phyloP scores from a whole-genome alignment of 2,113 vertebrate genomes.

The Onychorhynchus coronatus region DNA sequence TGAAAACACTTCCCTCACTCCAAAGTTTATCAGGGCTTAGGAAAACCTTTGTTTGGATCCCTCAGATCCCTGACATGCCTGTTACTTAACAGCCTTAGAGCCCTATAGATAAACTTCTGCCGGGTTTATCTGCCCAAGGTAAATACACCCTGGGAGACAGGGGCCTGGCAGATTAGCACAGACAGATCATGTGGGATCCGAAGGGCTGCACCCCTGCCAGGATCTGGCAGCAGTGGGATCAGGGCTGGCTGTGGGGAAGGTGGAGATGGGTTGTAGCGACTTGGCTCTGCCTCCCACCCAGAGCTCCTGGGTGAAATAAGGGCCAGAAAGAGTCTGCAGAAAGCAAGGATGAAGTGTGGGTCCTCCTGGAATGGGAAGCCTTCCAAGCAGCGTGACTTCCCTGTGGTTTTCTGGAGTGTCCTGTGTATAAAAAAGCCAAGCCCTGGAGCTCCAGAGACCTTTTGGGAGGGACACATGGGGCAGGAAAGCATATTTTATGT shows the following conservation, averaged over 20 bases:
- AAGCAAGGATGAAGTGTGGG: background rate
- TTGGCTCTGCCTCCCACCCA: background rate
- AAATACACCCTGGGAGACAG: background rate
- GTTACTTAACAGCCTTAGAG: conserved; percentile 51
- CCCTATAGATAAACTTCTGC: conserved; percentile 48
- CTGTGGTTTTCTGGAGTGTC: background rate
- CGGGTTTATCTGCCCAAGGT: background rate
- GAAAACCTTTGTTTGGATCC: background rate
- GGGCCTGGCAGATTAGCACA: background rate
- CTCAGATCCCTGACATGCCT: background rate
- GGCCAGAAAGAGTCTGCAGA: background rate
- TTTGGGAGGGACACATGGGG: background rate
- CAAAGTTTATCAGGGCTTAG: conserved; percentile 22
- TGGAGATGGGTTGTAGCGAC: background rate
- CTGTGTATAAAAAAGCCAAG: background rate
- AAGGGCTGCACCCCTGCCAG: background rate
- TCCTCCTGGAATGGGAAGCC: background rate
- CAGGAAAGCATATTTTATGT: background rate
- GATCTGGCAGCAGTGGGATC: background rate
- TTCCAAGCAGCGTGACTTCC: background rate
- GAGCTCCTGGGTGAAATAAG: background rate
- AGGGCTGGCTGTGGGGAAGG: background rate
- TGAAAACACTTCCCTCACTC: background rate
- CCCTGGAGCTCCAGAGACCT: background rate
- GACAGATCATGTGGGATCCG: background rate